Evolutionary conservation across 2,797 vertebrate genomes (phyloP).

Genomic region (Orestias chungarensis): DNA sequence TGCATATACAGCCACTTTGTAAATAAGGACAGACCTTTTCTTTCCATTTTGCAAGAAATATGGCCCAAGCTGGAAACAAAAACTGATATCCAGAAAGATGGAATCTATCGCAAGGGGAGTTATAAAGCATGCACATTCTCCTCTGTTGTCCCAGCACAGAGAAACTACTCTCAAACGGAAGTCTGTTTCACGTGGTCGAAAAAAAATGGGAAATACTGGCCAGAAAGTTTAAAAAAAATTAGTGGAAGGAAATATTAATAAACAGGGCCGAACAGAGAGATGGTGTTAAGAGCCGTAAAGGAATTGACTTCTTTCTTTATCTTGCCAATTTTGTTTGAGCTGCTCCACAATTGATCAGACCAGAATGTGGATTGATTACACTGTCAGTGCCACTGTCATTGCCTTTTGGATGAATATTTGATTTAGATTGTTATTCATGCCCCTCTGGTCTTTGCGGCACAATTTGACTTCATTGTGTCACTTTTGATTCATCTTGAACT

Average conservation of each 20-base stretch:
- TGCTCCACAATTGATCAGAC: conserved; percentile 56
- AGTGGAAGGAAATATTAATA: conserved; percentile 21
- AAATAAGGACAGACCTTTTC: conserved; percentile 76
- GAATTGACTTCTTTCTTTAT: conserved; percentile 43
- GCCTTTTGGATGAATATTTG: conserved; percentile 65
- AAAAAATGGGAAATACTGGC: conserved; percentile 19
- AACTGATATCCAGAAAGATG: conserved; percentile 65
- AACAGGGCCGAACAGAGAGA: conserved; percentile 15
- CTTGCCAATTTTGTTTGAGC: conserved; percentile 55
- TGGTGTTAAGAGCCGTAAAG: conserved; percentile 23
- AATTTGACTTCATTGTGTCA: conserved; percentile 49
- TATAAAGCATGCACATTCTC: conserved; percentile 37
- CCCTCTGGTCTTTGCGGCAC: conserved; percentile 32
- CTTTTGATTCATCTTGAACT: conserved; percentile 54
- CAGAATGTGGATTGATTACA: conserved; percentile 68
- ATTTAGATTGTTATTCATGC: conserved; percentile 67
- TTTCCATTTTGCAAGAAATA: conserved; percentile 64
- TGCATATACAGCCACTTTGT: conserved; percentile 74
- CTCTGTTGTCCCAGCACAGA: conserved; percentile 24
- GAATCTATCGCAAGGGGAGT: conserved; percentile 60
- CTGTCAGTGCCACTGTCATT: conserved; percentile 58
- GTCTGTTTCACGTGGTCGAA: conserved; percentile 14
- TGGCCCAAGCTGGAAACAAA: conserved; percentile 67
- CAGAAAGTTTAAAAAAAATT: conserved; percentile 27
- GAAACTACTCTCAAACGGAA: conserved; percentile 30